Conservation (phyloP, 2,113 vertebrate genomes). For the Microtus ochrogaster region DNA sequence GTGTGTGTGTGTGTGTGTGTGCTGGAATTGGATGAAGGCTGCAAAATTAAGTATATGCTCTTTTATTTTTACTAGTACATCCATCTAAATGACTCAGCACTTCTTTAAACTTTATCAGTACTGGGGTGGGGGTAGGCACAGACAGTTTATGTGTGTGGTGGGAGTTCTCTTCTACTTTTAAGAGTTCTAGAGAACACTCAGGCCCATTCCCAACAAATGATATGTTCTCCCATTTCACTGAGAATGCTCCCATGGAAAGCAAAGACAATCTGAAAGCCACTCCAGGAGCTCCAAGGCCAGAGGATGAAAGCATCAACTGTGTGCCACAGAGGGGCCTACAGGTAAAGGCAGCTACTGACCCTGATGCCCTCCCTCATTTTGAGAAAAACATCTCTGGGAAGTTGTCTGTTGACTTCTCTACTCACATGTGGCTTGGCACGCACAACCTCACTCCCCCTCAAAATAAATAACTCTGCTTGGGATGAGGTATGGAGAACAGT, state of each 20-base stretch:
- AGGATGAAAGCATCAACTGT: not conserved
- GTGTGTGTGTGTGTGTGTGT: not conserved
- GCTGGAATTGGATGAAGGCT: not conserved
- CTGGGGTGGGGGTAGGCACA: not conserved
- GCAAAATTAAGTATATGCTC: not conserved
- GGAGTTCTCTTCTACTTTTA: not conserved
- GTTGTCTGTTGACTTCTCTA: not conserved
- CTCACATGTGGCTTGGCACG: not conserved
- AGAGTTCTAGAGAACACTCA: not conserved
- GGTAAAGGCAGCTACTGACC: not conserved
- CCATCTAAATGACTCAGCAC: not conserved
- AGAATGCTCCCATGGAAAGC: not conserved
- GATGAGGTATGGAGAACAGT: not conserved
- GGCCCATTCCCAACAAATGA: not conserved
- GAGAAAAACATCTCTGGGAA: not conserved
- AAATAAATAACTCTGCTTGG: not conserved
- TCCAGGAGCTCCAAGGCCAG: not conserved
- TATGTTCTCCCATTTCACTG: not conserved
- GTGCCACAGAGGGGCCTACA: not conserved
- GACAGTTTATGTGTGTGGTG: not conserved
- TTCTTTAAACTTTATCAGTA: not conserved
- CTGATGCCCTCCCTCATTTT: not conserved
- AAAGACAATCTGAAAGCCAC: not conserved
- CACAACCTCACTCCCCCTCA: not conserved
- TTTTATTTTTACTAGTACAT: conserved; percentile 34